Evolutionary conservation across 2,888 invertebrate genomes (phyloP).

Genomic region (Trachelus iudaicus): DNA sequence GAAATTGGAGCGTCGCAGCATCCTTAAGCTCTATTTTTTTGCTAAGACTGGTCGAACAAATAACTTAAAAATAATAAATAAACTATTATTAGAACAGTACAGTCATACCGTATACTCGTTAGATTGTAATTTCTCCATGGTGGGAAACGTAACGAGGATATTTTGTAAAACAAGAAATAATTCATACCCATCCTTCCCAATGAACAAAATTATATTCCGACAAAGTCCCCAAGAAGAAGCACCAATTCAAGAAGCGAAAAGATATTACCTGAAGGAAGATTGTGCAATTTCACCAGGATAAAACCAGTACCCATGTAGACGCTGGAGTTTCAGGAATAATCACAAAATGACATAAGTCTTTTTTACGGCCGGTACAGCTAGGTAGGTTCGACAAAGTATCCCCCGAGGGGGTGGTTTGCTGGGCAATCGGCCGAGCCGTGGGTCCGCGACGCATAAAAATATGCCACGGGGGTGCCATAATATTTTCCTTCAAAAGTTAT

Average conservation of each 20-base stretch:
- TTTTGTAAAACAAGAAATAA: background rate
- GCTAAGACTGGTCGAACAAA: background rate
- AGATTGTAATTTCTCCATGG: background rate
- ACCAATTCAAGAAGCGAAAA: background rate
- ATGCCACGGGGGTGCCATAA: conserved; percentile 55
- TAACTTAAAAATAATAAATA: background rate
- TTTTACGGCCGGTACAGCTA: conserved; percentile 44
- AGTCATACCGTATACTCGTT: background rate
- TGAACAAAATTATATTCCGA: background rate
- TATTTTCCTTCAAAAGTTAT: conserved; percentile 32
- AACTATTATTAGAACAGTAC: background rate
- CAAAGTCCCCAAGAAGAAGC: background rate
- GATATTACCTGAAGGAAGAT: conserved; percentile 2
- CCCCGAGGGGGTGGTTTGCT: conserved; percentile 49
- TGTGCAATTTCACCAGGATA: conserved; percentile 1
- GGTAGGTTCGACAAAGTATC: conserved; percentile 59
- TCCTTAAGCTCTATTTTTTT: background rate
- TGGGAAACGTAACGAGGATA: background rate
- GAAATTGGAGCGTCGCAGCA: background rate
- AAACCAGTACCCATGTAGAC: background rate
- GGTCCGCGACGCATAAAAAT: conserved; percentile 50
- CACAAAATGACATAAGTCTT: conserved; percentile 50
- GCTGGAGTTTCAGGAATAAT: conserved; percentile 26
- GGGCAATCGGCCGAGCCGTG: conserved; percentile 12
- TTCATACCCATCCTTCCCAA: background rate